These are phyloP conservation scores for Phoxinus dragarum DNA, from an alignment of 2,797 vertebrate species.

Conservation along the genomic window DNA sequence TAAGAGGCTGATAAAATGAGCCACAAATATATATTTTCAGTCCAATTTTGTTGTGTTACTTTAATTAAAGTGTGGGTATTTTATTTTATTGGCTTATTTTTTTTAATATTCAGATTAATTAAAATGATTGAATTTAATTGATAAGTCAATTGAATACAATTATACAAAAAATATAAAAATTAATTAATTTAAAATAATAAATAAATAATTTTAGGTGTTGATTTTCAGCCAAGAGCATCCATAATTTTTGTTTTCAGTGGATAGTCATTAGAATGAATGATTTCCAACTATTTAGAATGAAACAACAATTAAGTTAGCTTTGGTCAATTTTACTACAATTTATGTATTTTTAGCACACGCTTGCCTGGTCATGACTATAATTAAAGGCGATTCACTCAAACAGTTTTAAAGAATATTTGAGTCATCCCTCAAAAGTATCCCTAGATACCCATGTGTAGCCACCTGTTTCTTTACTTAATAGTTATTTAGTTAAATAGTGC, in stretches of 20 bases:
- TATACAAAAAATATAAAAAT: neutral
- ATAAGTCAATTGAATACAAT: neutral
- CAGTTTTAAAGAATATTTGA: neutral
- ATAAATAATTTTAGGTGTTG: too few species aligned
- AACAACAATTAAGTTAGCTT: neutral
- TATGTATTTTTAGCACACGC: neutral
- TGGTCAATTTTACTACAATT: neutral
- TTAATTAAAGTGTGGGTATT: too few species aligned
- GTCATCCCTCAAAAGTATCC: conserved; percentile 3
- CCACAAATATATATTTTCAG: too few species aligned
- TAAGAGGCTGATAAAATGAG: too few species aligned
- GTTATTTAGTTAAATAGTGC: conserved; percentile 31
- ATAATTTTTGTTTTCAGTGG: neutral
- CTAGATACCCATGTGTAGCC: neutral
- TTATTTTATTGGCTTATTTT: too few species aligned
- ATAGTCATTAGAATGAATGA: neutral
- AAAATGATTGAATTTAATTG: neutral
- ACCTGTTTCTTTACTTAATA: conserved; percentile 28
- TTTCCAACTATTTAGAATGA: neutral
- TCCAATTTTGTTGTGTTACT: too few species aligned
- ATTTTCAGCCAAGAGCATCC: too few species aligned
- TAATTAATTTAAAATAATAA: too few species aligned
- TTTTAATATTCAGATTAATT: neutral
- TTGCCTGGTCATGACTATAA: neutral
- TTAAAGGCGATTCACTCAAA: neutral